Conservation (phyloP, 37 sponge, comb jelly and placozoan species). For the Ianthella basta region DNA sequence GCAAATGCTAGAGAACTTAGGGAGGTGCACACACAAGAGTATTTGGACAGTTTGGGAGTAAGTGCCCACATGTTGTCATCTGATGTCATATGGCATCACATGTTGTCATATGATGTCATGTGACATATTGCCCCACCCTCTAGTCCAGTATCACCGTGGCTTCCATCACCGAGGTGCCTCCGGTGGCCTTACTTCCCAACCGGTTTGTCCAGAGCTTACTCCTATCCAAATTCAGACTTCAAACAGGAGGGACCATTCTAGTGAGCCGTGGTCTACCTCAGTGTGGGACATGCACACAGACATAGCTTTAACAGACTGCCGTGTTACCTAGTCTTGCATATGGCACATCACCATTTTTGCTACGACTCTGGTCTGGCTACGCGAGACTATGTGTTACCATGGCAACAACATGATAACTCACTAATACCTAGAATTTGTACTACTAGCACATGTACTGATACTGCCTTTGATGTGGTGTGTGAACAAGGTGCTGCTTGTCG, state of each 20-base stretch:
- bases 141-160: slow-evolving; percentile 80
- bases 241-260: slow-evolving; percentile 85
- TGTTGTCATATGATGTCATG: neutral
- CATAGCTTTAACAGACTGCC: neutral
- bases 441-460: too few species aligned
- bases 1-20: slow-evolving; percentile 56
- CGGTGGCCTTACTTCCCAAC: slow-evolving; percentile 79
- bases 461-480: too few species aligned
- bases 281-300: neutral
- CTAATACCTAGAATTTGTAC: too few species aligned
- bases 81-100: neutral
- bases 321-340: too few species aligned
- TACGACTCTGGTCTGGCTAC: too few species aligned
- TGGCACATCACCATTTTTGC: neutral
- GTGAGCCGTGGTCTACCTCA: slow-evolving; percentile 29
- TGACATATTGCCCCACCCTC: neutral
- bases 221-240: slow-evolving; percentile 70
- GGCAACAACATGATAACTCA: too few species aligned
- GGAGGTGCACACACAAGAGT: slow-evolving; percentile 61
- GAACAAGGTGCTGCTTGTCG: too few species aligned
- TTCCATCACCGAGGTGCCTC: slow-evolving; percentile 79
- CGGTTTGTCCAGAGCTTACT: slow-evolving; percentile 58
- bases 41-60: slow-evolving; percentile 67
- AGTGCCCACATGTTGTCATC: neutral
- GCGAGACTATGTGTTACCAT: too few species aligned